Conservation (phyloP, 1,140 invertebrate genomes). For the Drosophila chauvacae region DNA sequence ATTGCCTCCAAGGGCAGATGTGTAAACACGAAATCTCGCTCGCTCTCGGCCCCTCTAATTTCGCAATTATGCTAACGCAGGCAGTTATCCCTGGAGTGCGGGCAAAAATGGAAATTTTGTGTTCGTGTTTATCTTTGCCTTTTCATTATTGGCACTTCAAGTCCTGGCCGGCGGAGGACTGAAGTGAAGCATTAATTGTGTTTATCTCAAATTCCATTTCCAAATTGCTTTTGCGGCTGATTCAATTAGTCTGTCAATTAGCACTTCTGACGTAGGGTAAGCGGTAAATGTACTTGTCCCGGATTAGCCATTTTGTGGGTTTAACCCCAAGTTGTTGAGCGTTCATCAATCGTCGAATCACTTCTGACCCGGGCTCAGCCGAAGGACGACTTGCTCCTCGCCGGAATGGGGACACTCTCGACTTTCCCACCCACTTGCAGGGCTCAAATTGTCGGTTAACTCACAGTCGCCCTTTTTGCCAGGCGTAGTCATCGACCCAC, state of each 20-base stretch:
- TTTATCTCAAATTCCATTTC: constrained; percentile 69
- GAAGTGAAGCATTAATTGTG: constrained; percentile 65
- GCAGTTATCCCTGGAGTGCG: constrained; percentile 5
- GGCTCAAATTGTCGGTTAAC: constrained; percentile 24
- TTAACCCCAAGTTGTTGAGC: constrained; percentile 20
- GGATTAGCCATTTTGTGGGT: constrained; percentile 7
- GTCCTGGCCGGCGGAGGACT: constrained; percentile 7
- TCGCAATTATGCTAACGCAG: constrained; percentile 44
- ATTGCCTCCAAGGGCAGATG: neutral
- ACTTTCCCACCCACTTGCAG: neutral
- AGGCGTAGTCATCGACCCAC: constrained; percentile 4
- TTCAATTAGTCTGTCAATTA: constrained; percentile 56
- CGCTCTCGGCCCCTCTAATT: constrained; percentile 10
- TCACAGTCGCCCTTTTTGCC: constrained; percentile 2
- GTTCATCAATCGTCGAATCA: constrained; percentile 39
- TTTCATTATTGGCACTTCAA: constrained; percentile 36
- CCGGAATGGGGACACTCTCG: constrained; percentile 1
- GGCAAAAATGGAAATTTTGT: constrained; percentile 56
- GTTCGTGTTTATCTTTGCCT: constrained; percentile 47
- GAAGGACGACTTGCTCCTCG: constrained; percentile 5
- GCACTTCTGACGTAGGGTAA: constrained; percentile 27
- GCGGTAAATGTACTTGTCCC: constrained; percentile 3
- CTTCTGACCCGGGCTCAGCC: constrained; percentile 12
- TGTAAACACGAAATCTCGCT: constrained; percentile 30
- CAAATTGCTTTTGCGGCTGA: constrained; percentile 52